Evolutionary conservation across 2,797 vertebrate genomes (phyloP).

Genomic region (Pseudomugil gertrudae): DNA sequence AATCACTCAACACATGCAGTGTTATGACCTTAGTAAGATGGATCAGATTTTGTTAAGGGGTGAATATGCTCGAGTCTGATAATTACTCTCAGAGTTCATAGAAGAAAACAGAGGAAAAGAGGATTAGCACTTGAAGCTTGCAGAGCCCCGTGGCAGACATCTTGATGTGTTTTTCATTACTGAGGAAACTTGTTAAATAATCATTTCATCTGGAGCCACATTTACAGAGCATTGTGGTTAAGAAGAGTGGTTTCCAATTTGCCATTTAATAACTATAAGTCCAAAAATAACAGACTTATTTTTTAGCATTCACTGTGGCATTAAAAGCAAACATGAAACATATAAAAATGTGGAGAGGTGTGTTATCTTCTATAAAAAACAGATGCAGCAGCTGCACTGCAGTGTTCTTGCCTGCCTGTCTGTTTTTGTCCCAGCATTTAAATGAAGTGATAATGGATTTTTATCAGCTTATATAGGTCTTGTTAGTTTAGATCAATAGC

Average conservation of each 20-base stretch:
- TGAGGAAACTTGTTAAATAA: conserved; percentile 57
- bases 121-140: conserved; percentile 58
- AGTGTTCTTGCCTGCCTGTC: conserved; percentile 24
- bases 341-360: conserved; percentile 15
- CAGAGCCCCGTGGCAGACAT: conserved; percentile 50
- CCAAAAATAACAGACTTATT: conserved; percentile 47
- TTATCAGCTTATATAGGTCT: not conserved
- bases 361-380: conserved; percentile 45
- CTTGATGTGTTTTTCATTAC: conserved; percentile 65
- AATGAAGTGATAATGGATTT: conserved; percentile 24
- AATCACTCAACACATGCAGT: conserved; percentile 41
- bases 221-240: conserved; percentile 51
- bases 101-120: conserved; percentile 25
- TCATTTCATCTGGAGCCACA: conserved; percentile 60
- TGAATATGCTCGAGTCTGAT: conserved; percentile 42
- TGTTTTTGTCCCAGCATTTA: conserved; percentile 21
- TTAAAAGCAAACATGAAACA: conserved; percentile 33
- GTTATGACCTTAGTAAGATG: conserved; percentile 36
- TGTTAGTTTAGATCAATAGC: not conserved
- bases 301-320: conserved; percentile 18
- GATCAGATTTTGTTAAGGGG: conserved; percentile 46
- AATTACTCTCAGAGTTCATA: conserved; percentile 53
- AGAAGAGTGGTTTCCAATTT: conserved; percentile 55
- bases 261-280: conserved; percentile 45
- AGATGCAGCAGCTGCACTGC: conserved; percentile 36